Base-by-base conservation (phyloP, 2,888 invertebrate genomes). In the Phaedon cochleariae region DNA sequence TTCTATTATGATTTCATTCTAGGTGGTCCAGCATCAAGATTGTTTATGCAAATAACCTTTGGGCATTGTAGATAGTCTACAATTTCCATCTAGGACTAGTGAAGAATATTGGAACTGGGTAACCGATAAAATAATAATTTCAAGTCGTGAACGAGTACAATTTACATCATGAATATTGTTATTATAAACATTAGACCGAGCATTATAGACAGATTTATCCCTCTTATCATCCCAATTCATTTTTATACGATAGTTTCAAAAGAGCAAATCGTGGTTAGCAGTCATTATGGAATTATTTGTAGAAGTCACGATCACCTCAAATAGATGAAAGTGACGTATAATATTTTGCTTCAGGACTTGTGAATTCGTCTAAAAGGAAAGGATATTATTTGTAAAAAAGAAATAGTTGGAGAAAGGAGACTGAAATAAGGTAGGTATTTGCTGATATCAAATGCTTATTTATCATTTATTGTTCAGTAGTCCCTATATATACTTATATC, bases 261-360 rank as follows among this genome's bases (percentile, higher is more conserved):
- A 68, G 62, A 65, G 49, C 62, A 68, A 49, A 55, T 59, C 64
- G 64, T 64, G 62, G 34, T 59, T 37, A 41, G 15, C 41, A 41
- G 3, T 41, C 41, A 41, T 41, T 41, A 41, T 21, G 10, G 31
- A 41, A 21, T 67, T 59, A 46, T 62, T 48, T 26, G 41, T 37
- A 64, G 22, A 59, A 65, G 63, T 68, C 68, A 68, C 68, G 68
- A 62, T 62, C 20, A 41, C 15, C 1, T 41, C 41, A 2, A 41
- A 34, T 4, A 53, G 60, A 65, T 55, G 63, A 68, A 68, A 68
- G 68, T 63, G 60, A 65, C 55, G 41, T 64, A 60, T 52, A 53
- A 52, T 52, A 65, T 55, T 59, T 29, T 10, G 51, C 45, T 48
- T 31, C 31, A 29, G 54, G 48, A 51, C 34, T 65, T 57, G 12